Base-by-base conservation (phyloP, 1,140 invertebrate genomes). In the Brachystomella parvula region DNA sequence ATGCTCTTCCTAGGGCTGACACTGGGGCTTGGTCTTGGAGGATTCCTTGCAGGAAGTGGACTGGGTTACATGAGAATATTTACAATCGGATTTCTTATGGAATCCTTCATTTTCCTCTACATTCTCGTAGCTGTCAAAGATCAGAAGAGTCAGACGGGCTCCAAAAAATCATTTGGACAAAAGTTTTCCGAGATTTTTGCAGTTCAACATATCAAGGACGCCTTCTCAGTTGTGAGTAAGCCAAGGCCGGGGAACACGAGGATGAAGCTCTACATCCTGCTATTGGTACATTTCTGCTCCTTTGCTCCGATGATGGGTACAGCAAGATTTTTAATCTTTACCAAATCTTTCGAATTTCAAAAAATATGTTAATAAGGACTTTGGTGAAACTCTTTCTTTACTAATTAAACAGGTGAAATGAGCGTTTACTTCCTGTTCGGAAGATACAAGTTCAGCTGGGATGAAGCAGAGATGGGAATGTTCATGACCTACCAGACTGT, bases 401-500 rank as follows among this genome's bases (percentile, higher is more conserved):
- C 30, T 1, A 58, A 26, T 61, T 83, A n/a, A n/a, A 83, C 81
- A 89, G 87, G 89, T 74, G 89, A 91, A 78, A 87, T 89, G 86
- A 84, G 84, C 30, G 87, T 90, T 0, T 81, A 85, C 76, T 90
- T 90, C 74, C 78, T 90, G 28, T 90, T 89, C 73, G 87, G 86
- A 17, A 81, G 89, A 63, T 88, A 84, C 75, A 81, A 87, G 28
- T 91, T 90, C 78, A 88, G 89, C 71, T 91, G 89, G 89, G 85
- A 89, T 74, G 88, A 89, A 79, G 85, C 89, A 47, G 85, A 87
- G 74, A 90, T 86, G 79, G 89, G 89, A 74, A 84, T 89, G 76
- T 91, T 61, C 39, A 73, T 73, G 71, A 70, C 65, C 15, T 73
- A 60, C 57, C 67, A 66, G 57, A 73, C 44, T 0, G 39, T 73